Conservation (phyloP, 2,113 vertebrate species). For the Syrrhaptes paradoxus region DNA sequence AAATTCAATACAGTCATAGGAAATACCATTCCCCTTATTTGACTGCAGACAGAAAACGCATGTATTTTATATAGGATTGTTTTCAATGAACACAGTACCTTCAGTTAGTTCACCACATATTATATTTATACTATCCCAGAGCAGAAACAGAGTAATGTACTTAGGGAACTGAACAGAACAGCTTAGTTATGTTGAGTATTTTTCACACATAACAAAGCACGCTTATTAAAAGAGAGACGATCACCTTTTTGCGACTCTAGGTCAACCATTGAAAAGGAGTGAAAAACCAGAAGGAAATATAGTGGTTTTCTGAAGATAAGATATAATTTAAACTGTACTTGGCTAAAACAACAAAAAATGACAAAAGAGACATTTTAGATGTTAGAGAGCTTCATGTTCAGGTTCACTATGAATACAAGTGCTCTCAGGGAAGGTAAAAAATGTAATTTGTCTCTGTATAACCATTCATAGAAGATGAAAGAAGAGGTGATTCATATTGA, state of each 20-base stretch:
- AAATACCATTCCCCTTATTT: constrained; percentile 31
- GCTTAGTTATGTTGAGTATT: background rate
- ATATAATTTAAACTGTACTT: background rate
- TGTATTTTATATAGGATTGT: background rate
- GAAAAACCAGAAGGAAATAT: background rate
- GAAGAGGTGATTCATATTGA: background rate
- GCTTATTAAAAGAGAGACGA: background rate
- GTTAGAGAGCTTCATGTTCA: background rate
- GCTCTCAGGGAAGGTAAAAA: background rate
- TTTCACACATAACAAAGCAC: background rate
- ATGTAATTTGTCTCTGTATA: background rate
- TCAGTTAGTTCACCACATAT: background rate
- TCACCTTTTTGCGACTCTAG: background rate
- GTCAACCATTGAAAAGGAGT: background rate
- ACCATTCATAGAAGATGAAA: background rate
- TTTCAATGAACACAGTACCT: background rate
- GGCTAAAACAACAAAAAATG: background rate
- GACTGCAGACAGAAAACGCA: background rate
- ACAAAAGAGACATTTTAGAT: background rate
- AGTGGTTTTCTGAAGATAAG: background rate
- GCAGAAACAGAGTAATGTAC: background rate
- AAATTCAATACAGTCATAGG: constrained; percentile 32
- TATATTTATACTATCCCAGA: background rate
- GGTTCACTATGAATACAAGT: background rate
- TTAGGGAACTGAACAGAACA: background rate